Evolutionary conservation across 2,797 vertebrate species (phyloP).

Genomic region (Sebastiscus albofasciatus): DNA sequence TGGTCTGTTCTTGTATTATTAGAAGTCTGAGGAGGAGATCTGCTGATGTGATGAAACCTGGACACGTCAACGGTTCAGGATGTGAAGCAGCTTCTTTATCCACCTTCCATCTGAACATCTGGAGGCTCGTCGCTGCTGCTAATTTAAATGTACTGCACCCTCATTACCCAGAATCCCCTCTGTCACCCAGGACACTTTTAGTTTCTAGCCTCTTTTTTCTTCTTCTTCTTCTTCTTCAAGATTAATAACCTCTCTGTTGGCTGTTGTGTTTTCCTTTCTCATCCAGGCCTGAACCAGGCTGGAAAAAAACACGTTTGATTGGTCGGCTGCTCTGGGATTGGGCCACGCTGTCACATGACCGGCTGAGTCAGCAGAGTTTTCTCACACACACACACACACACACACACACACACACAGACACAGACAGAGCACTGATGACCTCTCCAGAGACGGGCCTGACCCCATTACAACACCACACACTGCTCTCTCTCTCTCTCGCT

Average conservation of each 20-base stretch:
- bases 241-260: slow-evolving; percentile 44
- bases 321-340: slow-evolving; percentile 29
- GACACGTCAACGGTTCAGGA: not conserved
- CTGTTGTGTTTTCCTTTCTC: not conserved
- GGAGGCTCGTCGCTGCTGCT: not conserved
- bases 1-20: not conserved
- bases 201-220: not conserved
- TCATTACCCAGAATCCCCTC: slow-evolving; percentile 58
- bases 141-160: slow-evolving; percentile 31
- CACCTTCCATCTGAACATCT: not conserved
- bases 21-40: not conserved
- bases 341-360: slow-evolving; percentile 41
- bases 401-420: not conserved
- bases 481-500: not conserved
- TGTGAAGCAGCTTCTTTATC: not conserved
- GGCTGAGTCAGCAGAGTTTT: slow-evolving; percentile 52
- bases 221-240: not conserved
- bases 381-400: not conserved
- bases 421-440: slow-evolving; percentile 41
- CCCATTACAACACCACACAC: slow-evolving; percentile 29
- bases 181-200: slow-evolving; percentile 12
- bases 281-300: not conserved
- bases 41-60: not conserved
- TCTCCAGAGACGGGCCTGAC: slow-evolving; percentile 56
- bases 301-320: slow-evolving; percentile 35